Evolutionary conservation across 2,888 invertebrate species (phyloP).

Genomic region (Hoplodrina blanda): DNA sequence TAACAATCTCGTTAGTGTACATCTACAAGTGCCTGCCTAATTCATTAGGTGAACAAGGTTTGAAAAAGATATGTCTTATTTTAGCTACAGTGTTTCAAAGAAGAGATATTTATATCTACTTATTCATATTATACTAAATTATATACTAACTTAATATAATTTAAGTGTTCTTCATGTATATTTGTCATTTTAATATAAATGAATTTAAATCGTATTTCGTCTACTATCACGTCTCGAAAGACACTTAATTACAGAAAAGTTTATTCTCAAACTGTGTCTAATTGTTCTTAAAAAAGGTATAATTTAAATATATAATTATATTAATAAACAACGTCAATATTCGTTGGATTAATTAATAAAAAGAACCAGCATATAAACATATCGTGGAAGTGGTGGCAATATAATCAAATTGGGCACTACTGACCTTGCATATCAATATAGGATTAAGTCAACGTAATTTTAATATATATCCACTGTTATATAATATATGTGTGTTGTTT

Average conservation of each 20-base stretch:
- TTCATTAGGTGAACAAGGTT: neutral
- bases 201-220: conserved; percentile 1
- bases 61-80: neutral
- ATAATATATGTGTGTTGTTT: conserved; percentile 66
- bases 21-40: conserved; percentile 10
- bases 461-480: conserved; percentile 69
- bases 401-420: conserved; percentile 63
- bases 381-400: conserved; percentile 74
- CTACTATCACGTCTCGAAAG: conserved; percentile 8
- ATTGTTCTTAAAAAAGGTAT: conserved; percentile 1
- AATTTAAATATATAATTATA: conserved; percentile 8
- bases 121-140: conserved; percentile 22
- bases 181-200: conserved; percentile 14
- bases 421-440: conserved; percentile 84
- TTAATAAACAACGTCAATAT: conserved; percentile 30
- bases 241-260: neutral
- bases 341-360: conserved; percentile 53
- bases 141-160: conserved; percentile 18
- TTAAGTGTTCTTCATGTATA: conserved; percentile 26
- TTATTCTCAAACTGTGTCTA: conserved; percentile 15
- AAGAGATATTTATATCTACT: neutral
- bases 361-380: conserved; percentile 82
- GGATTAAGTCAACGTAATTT: conserved; percentile 73
- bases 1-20: neutral
- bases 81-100: conserved; percentile 28